Conservation (phyloP, 2,888 invertebrate genomes). For the Euzophera pinguis region DNA sequence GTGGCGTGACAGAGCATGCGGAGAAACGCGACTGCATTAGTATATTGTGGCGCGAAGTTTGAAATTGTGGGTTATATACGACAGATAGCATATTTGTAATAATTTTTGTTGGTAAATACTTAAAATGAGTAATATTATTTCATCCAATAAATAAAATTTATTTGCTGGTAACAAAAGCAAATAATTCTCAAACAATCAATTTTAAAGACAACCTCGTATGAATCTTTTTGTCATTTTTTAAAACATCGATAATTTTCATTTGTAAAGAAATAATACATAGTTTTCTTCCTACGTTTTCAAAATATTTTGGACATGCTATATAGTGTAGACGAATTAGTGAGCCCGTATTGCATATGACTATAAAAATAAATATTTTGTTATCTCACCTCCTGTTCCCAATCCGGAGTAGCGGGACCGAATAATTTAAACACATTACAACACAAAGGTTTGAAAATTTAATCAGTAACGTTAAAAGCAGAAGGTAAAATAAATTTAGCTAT, state of each 20-base stretch:
- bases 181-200: too few species aligned
- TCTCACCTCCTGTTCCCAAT: conserved; percentile 64
- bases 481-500: conserved; percentile 4
- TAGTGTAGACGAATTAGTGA: too few species aligned
- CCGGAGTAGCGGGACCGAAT: conserved; percentile 39
- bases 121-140: too few species aligned
- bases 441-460: conserved; percentile 27
- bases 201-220: too few species aligned
- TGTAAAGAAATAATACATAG: too few species aligned
- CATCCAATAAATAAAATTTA: too few species aligned
- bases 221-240: too few species aligned
- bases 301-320: too few species aligned
- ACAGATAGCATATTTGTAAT: background rate
- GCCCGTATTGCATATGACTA: background rate
- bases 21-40: conserved; percentile 60
- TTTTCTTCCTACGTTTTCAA: too few species aligned
- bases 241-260: too few species aligned
- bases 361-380: conserved; percentile 14
- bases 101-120: too few species aligned
- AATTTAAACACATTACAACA: conserved; percentile 54
- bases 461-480: conserved; percentile 10
- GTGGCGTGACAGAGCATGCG: conserved; percentile 30
- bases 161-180: too few species aligned
- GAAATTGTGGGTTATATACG: conserved; percentile 37
- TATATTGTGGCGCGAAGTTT: conserved; percentile 28